phyloP scores from a whole-genome alignment of 2,113 vertebrate species.

The Apodemus sylvaticus region DNA sequence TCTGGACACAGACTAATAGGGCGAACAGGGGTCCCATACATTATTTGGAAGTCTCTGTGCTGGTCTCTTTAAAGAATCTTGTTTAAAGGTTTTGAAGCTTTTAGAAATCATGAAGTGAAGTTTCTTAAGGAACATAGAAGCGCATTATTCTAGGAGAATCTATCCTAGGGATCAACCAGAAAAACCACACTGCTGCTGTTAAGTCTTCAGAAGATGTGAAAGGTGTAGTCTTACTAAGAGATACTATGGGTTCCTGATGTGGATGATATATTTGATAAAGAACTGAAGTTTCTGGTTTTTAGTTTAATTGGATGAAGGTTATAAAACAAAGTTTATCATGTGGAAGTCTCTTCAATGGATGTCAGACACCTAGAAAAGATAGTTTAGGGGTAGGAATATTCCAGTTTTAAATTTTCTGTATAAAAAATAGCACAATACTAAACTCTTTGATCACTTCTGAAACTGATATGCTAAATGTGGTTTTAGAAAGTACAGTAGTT shows the following conservation, averaged over 20 bases:
- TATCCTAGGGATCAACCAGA: not conserved
- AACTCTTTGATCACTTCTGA: not conserved
- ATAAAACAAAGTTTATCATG: not conserved
- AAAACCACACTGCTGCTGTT: not conserved
- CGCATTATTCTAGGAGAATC: not conserved
- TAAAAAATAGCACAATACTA: not conserved
- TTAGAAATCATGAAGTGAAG: not conserved
- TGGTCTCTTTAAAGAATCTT: not conserved
- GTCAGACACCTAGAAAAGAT: not conserved
- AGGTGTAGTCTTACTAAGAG: not conserved
- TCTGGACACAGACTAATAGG: not conserved
- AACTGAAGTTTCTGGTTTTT: not conserved
- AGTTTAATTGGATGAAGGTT: not conserved
- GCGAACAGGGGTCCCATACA: not conserved
- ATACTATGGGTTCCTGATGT: not conserved
- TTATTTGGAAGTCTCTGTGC: not conserved
- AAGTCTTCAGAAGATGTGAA: no score
- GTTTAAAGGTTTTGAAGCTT: not conserved
- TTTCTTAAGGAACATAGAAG: not conserved
- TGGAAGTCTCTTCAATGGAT: not conserved
- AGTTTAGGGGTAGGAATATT: not conserved
- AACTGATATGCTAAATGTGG: not conserved
- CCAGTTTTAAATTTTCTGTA: not conserved
- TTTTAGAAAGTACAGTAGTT: not conserved
- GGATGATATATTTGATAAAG: not conserved